Conservation (phyloP, 2,113 vertebrate genomes). For the Passer domesticus region DNA sequence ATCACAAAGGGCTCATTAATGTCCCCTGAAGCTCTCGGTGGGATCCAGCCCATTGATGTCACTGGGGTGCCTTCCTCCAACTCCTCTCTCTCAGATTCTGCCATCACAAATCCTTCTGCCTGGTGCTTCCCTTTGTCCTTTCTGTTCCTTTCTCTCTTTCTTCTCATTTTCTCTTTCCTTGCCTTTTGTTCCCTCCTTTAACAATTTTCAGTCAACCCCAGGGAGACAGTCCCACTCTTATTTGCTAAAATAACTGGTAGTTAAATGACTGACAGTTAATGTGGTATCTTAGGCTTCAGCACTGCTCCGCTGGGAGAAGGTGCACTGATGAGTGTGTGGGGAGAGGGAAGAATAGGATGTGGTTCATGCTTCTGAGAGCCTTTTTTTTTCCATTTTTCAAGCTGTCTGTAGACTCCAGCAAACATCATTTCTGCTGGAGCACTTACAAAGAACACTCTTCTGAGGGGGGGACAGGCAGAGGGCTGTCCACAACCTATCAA, state of each 20-base stretch:
- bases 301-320: conserved; percentile 10
- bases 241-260: conserved; percentile 60
- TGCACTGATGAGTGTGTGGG: conserved; percentile 21
- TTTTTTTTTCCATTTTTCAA: background rate
- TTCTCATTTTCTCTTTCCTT: background rate
- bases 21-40: background rate
- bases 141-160: background rate
- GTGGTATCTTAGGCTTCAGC: conserved; percentile 19
- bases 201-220: conserved; percentile 14
- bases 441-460: background rate
- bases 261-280: conserved; percentile 53
- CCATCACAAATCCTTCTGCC: background rate
- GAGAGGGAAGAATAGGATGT: conserved; percentile 53
- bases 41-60: background rate
- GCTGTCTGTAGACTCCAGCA: conserved; percentile 18
- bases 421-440: background rate
- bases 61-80: background rate
- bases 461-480: background rate
- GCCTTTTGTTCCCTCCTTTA: background rate
- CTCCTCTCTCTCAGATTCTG: background rate
- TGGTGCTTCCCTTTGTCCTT: conserved; percentile 1
- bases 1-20: background rate
- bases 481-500: background rate
- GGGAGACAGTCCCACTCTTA: conserved; percentile 56
- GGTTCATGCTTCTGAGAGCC: background rate